Evolutionary conservation across 2,888 invertebrate genomes (phyloP), one percentile per base, ranked within the genome.

Genomic region (Neuroscelio doddi): DNA sequence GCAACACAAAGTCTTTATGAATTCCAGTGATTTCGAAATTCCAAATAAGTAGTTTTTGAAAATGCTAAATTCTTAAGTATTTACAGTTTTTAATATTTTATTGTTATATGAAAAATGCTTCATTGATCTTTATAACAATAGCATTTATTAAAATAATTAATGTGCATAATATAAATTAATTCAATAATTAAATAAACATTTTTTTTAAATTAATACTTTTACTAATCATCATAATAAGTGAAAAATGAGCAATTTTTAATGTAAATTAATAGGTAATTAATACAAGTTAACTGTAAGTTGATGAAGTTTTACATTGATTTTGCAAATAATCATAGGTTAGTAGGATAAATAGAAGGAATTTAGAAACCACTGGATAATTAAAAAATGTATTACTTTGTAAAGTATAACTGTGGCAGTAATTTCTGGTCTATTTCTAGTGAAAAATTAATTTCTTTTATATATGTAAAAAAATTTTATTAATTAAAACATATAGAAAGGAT

Each of bases 341-440:
- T n/a, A 5, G 44, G 30, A 17, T 36, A 53, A 47, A 4, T 44
- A 24, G 47, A 46, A 50, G 41, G 46, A 57, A 47, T 52, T 52
- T 38, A 44, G 57, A 64, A 53, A 64, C 49, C 64, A 58, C 64
- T 64, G 57, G 57, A 57, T 36, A 36, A 42, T 4, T 27, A 50
- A 26, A 56, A 62, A 36, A 41, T 32, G 30, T 34, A 36, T 27
- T 46, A 46, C 26, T 24, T 24, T 29, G 39, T 36, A 41, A 39
- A 10, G 5, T 3, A 21, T 21, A 21, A 30, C 26, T 26, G 9
- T n/a, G 30, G 10, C 14, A 5, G 34, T 34, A 34, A 12, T 34
- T 9, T 5, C 3, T n/a, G n/a, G n/a, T n/a, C n/a, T n/a, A n/a
- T n/a, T n/a, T n/a, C n/a, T n/a, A n/a, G n/a, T n/a, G n/a, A n/a